A percentile compares a stretch with the other conserved stretches of the same genome.
These are phyloP conservation scores for Irena cyanogastra DNA, from an alignment of 2,113 vertebrate species.

Conservation along the genomic window DNA sequence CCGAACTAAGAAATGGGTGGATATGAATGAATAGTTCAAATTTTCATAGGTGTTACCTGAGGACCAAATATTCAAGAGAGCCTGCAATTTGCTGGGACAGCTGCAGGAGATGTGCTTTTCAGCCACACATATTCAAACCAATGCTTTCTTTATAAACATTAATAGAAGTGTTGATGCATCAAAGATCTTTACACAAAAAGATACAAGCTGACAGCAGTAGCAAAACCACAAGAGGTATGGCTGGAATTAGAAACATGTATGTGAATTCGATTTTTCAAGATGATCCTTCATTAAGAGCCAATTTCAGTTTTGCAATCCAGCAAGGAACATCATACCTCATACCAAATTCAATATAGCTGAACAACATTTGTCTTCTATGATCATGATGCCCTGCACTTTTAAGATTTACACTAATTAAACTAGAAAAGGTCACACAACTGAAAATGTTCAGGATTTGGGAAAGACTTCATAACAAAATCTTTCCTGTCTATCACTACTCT, in stretches of 20 bases:
- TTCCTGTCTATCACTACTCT: neutral
- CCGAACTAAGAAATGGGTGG: neutral
- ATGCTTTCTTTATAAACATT: neutral
- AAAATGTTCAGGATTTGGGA: neutral
- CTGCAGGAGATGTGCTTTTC: neutral
- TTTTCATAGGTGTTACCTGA: neutral
- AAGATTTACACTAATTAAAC: conserved; percentile 35
- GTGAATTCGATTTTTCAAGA: neutral
- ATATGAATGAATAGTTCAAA: neutral
- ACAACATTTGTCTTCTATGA: neutral
- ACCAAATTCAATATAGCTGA: neutral
- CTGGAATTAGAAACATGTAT: neutral
- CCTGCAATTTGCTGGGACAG: neutral
- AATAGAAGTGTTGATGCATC: neutral
- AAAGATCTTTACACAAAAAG: neutral
- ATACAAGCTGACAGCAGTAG: neutral
- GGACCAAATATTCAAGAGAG: neutral
- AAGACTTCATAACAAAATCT: conserved; percentile 9
- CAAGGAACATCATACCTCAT: neutral
- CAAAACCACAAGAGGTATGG: neutral
- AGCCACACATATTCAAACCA: neutral
- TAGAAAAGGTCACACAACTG: conserved; percentile 42
- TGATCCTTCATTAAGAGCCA: neutral
- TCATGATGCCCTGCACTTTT: neutral
- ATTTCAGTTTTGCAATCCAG: neutral